These are phyloP conservation scores for Synergus japonicus DNA, from an alignment of 2,888 invertebrate species.

Conservation along the genomic window DNA sequence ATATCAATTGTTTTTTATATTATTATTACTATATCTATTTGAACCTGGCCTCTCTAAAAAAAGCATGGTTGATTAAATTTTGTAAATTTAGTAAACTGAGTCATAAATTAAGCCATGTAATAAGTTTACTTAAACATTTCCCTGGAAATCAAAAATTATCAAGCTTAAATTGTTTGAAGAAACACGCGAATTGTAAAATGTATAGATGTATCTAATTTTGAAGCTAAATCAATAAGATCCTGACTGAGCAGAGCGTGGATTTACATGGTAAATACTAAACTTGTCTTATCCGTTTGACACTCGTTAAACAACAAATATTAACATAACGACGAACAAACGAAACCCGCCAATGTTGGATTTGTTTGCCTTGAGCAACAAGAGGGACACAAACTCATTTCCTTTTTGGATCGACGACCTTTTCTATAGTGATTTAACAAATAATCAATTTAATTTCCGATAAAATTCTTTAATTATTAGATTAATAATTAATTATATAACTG, in stretches of 20 bases:
- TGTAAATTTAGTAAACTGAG: neutral
- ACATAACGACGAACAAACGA: conserved; percentile 61
- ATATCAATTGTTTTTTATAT: neutral
- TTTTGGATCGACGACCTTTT: conserved; percentile 53
- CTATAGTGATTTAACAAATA: too few species aligned
- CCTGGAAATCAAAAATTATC: neutral
- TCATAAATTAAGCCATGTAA: neutral
- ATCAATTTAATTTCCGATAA: too few species aligned
- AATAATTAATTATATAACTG: too few species aligned
- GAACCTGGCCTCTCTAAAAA: neutral
- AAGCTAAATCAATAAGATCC: conserved; percentile 35
- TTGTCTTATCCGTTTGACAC: conserved; percentile 68
- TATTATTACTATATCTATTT: neutral
- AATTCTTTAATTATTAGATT: too few species aligned
- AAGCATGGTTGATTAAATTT: neutral
- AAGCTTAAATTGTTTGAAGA: neutral
- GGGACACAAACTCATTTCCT: conserved; percentile 58
- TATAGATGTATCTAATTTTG: conserved; percentile 25
- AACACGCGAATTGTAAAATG: conserved; percentile 9
- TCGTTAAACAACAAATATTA: conserved; percentile 69
- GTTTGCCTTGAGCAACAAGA: conserved; percentile 57
- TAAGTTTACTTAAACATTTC: neutral
- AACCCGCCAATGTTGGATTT: conserved; percentile 58
- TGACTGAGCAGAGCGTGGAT: conserved; percentile 26
- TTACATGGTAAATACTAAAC: conserved; percentile 46